Conservation (phyloP, 1,140 invertebrate genomes). For the Apis florea region DNA sequence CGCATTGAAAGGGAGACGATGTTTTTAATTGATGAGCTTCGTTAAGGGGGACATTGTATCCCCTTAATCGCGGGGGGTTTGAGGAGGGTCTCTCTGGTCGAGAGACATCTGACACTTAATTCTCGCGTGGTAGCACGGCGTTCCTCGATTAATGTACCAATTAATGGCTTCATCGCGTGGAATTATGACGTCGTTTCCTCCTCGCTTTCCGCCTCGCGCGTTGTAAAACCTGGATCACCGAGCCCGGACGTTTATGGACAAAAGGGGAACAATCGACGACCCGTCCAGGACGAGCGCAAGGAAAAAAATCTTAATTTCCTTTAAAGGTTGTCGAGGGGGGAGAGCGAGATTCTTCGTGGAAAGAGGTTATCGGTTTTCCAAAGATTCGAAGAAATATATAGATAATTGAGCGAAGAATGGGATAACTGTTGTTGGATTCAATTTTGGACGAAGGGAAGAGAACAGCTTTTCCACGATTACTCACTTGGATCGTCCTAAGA, state of each 20-base stretch:
- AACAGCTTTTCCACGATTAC: too few relatives aligned
- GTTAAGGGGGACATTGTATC: slow-evolving; percentile 18
- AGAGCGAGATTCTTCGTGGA: background rate
- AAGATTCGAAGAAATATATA: too few relatives aligned
- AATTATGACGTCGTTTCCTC: slow-evolving; percentile 51
- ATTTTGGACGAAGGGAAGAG: too few relatives aligned
- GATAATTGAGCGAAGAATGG: too few relatives aligned
- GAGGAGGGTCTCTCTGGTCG: background rate
- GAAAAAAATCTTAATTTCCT: slow-evolving; percentile 29
- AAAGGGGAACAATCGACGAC: slow-evolving; percentile 15
- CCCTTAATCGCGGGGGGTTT: slow-evolving; percentile 21
- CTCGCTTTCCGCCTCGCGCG: background rate
- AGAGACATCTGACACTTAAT: slow-evolving; percentile 38
- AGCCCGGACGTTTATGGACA: slow-evolving; percentile 22
- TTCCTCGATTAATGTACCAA: slow-evolving; percentile 52
- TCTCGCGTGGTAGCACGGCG: slow-evolving; percentile 7
- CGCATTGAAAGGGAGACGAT: background rate
- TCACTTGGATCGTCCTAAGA: too few relatives aligned
- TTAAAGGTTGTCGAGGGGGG: background rate
- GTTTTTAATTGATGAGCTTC: slow-evolving; percentile 50
- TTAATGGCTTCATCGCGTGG: slow-evolving; percentile 57
- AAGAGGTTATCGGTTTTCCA: too few relatives aligned
- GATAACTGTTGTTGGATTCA: too few relatives aligned
- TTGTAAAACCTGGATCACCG: background rate
- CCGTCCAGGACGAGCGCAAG: slow-evolving; percentile 8